Conservation (phyloP, 1,140 invertebrate species). For the Drosophila nannoptera region DNA sequence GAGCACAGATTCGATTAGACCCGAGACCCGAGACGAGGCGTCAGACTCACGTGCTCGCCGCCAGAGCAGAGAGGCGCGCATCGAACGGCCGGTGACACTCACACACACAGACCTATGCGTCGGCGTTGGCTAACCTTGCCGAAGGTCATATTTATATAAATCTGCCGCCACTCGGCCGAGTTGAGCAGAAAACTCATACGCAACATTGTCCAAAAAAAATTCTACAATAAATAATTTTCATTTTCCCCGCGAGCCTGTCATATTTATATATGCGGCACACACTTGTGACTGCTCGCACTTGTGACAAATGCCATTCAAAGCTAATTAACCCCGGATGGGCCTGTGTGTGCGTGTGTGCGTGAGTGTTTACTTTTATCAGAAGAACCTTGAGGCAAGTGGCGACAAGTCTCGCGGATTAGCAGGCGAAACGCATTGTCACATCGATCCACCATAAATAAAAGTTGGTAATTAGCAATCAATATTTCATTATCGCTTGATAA, state of each 20-base stretch:
- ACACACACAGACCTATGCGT: slow-evolving; percentile 44
- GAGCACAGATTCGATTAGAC: too few relatives aligned
- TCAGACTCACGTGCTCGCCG: slow-evolving; percentile 31
- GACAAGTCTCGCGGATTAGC: background rate
- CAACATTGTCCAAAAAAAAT: slow-evolving; percentile 56
- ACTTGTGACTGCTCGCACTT: slow-evolving; percentile 16
- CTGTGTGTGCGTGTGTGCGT: background rate
- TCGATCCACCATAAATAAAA: slow-evolving; percentile 1
- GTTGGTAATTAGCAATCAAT: slow-evolving; percentile 24
- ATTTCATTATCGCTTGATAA: slow-evolving; percentile 15
- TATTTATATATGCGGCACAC: slow-evolving; percentile 16
- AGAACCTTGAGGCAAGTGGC: slow-evolving; percentile 17
- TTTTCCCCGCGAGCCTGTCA: slow-evolving; percentile 15
- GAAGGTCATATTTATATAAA: slow-evolving; percentile 73
- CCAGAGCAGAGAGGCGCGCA: too few relatives aligned
- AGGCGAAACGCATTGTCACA: background rate
- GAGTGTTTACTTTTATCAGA: slow-evolving; percentile 26
- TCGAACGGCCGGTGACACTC: slow-evolving; percentile 32
- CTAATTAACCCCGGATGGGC: slow-evolving; percentile 30
- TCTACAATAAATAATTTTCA: slow-evolving; percentile 26
- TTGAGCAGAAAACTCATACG: slow-evolving; percentile 25
- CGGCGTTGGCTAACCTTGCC: slow-evolving; percentile 67
- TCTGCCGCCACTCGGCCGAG: slow-evolving; percentile 56
- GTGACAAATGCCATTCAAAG: slow-evolving; percentile 11
- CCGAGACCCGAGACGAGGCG: background rate